Evolutionary conservation across 2,888 invertebrate species (phyloP).

Genomic region (Drosophila pegasa): DNA sequence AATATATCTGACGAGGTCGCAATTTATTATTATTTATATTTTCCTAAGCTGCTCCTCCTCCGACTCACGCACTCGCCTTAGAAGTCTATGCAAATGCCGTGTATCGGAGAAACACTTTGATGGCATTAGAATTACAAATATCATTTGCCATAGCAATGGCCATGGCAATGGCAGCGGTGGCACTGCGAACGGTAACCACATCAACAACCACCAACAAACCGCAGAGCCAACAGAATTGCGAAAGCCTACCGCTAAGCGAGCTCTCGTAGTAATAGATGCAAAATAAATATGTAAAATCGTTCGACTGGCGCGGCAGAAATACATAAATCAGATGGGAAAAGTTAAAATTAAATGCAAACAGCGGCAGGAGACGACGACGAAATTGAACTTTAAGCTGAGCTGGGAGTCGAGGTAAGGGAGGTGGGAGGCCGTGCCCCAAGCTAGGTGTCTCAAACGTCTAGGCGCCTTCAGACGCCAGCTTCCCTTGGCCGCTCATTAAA

Average conservation of each 20-base stretch:
- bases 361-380: constrained; percentile 35
- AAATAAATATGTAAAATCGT: constrained; percentile 76
- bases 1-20: constrained; percentile 6
- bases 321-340: constrained; percentile 76
- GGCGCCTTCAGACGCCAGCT: constrained; percentile 20
- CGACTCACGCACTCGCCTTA: constrained; percentile 2
- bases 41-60: background rate
- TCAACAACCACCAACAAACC: constrained; percentile 29
- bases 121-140: constrained; percentile 78
- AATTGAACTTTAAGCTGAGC: constrained; percentile 56
- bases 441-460: too few relatives aligned
- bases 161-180: constrained; percentile 46
- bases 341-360: constrained; percentile 79
- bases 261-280: constrained; percentile 63
- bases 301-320: constrained; percentile 54
- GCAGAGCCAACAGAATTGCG: constrained; percentile 12
- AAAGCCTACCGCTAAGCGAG: background rate
- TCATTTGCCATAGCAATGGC: constrained; percentile 44
- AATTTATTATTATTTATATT: constrained; percentile 10
- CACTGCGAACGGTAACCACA: constrained; percentile 11
- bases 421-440: too few relatives aligned
- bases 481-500: constrained; percentile 61
- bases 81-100: constrained; percentile 51
- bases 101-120: constrained; percentile 71
- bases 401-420: too few relatives aligned